Percentiles rank a stretch among this genome's conserved stretches.
phyloP scores from a whole-genome alignment of 2,113 vertebrate genomes.

The Hydrochoerus hydrochaeris region DNA sequence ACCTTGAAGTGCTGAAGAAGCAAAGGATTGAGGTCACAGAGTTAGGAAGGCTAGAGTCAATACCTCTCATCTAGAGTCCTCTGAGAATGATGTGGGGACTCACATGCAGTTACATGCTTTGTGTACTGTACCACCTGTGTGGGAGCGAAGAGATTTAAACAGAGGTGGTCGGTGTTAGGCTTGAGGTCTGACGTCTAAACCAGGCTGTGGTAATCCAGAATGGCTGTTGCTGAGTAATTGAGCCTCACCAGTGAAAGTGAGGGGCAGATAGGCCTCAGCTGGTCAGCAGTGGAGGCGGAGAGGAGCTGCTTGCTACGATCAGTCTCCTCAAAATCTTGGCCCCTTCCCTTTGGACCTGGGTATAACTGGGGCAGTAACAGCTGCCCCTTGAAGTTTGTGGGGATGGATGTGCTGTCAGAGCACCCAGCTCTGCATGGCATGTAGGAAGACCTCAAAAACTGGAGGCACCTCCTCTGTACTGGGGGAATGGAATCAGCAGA shows the following conservation, averaged over 20 bases:
- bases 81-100: constrained; percentile 73
- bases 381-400: background rate
- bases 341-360: background rate
- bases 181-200: background rate
- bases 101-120: background rate
- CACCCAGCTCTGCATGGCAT: background rate
- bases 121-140: background rate
- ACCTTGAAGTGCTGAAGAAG: background rate
- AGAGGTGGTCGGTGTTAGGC: background rate
- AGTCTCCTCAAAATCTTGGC: background rate
- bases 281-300: background rate
- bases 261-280: background rate
- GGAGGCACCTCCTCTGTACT: background rate
- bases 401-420: background rate
- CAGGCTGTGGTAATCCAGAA: background rate
- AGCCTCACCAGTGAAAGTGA: background rate
- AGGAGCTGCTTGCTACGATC: fast-evolving
- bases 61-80: constrained; percentile 84
- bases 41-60: constrained; percentile 74
- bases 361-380: too few relatives aligned
- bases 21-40: background rate
- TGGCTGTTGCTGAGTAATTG: background rate
- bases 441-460: background rate
- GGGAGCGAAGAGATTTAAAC: background rate
- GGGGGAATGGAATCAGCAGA: constrained; percentile 57